Conservation (phyloP, 2,797 vertebrate species). For the Enteromius afrohamiltoni region DNA sequence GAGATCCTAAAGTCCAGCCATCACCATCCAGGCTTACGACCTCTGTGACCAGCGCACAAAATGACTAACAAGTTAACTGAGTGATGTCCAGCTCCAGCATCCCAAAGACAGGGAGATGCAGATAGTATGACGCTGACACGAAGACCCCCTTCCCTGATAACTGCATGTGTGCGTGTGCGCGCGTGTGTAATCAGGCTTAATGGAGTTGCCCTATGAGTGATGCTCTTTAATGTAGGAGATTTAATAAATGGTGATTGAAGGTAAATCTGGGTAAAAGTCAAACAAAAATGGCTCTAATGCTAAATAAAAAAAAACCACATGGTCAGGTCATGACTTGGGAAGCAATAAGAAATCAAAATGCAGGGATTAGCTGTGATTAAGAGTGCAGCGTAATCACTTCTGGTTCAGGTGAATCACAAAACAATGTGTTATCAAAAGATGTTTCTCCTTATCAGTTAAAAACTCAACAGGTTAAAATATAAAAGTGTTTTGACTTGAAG, state of each 20-base stretch:
- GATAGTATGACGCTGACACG: conserved; percentile 42
- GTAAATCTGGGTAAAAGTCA: conserved; percentile 83
- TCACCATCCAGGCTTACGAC: neutral
- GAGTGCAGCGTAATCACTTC: neutral
- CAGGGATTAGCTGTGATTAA: conserved; percentile 39
- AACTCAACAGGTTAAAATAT: neutral
- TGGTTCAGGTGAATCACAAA: neutral
- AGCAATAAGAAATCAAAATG: conserved; percentile 58
- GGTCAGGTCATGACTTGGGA: conserved; percentile 67
- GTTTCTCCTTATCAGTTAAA: neutral
- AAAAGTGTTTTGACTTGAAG: neutral
- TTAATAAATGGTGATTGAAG: conserved; percentile 93
- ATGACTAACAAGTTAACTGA: neutral
- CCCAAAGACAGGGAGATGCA: conserved; percentile 19
- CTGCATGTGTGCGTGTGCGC: conserved; percentile 60
- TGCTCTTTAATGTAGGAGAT: conserved; percentile 88
- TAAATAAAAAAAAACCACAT: conserved; percentile 62
- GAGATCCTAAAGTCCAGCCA: neutral
- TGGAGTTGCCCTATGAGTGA: conserved; percentile 74
- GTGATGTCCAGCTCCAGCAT: conserved; percentile 30
- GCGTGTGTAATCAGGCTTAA: conserved; percentile 90
- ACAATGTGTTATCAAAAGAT: neutral
- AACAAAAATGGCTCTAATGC: conserved; percentile 70
- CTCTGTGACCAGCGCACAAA: conserved; percentile 7
- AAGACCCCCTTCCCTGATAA: conserved; percentile 63